Evolutionary conservation across 2,888 invertebrate species (phyloP).

Genomic region (Hirtodrosophila trivittata): DNA sequence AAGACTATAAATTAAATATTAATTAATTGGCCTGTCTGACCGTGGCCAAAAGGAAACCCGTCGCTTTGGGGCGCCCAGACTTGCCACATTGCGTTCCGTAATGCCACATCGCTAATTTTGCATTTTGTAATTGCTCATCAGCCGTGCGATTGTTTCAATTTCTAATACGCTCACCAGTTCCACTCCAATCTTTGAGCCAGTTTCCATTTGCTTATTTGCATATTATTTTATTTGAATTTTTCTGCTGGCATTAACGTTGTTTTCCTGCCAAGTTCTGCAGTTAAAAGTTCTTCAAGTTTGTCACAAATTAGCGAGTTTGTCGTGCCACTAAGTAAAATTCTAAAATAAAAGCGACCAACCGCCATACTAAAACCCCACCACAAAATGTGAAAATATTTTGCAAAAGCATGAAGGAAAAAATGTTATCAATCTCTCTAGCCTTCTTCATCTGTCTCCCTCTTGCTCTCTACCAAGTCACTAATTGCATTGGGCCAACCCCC

Average conservation of each 20-base stretch:
- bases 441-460: not conserved
- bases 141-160: conserved; percentile 54
- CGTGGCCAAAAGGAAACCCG: conserved; percentile 17
- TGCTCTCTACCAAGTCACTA: conserved; percentile 18
- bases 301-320: conserved; percentile 7
- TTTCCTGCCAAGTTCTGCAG: conserved; percentile 22
- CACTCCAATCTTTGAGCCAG: not conserved
- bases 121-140: conserved; percentile 72
- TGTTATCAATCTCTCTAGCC: not conserved
- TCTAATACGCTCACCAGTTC: conserved; percentile 7
- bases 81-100: not conserved
- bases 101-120: conserved; percentile 54
- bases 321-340: too few species aligned
- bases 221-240: conserved; percentile 48
- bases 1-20: conserved; percentile 73
- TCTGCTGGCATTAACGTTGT: conserved; percentile 26
- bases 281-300: conserved; percentile 24
- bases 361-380: not conserved
- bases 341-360: too few species aligned
- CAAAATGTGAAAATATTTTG: not conserved
- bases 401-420: not conserved
- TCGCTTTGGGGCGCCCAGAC: not conserved
- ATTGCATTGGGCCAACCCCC: conserved; percentile 21
- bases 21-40: conserved; percentile 63
- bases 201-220: conserved; percentile 41